phyloP scores from a whole-genome alignment of 2,113 vertebrate genomes.

The Chloropsis cyanopogon region DNA sequence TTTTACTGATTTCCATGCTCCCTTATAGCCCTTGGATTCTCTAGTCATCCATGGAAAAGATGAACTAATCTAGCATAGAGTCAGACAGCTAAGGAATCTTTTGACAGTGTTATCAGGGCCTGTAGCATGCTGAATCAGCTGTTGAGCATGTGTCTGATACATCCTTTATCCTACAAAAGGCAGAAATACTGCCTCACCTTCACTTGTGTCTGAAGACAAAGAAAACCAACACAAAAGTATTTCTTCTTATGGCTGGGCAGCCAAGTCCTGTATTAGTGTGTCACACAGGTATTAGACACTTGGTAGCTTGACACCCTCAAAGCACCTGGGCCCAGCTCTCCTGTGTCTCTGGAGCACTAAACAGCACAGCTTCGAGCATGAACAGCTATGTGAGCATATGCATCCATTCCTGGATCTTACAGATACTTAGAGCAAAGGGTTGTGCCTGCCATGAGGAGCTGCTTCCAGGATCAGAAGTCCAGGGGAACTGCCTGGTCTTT shows the following conservation, averaged over 20 bases:
- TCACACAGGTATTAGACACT: not conserved
- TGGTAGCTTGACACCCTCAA: not conserved
- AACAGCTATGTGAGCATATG: not conserved
- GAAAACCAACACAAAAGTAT: not conserved
- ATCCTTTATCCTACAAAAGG: not conserved
- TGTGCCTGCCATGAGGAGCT: not conserved
- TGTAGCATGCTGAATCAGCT: not conserved
- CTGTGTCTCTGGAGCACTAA: not conserved
- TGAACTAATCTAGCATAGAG: not conserved
- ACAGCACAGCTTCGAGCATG: not conserved
- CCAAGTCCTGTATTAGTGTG: not conserved
- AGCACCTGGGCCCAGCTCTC: not conserved
- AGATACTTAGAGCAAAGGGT: not conserved
- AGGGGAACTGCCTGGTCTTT: not conserved
- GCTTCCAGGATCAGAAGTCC: not conserved
- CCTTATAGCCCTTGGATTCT: not conserved
- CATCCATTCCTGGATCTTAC: too few species aligned
- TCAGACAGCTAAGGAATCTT: not conserved
- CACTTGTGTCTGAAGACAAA: not conserved
- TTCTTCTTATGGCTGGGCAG: not conserved
- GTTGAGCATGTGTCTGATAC: not conserved
- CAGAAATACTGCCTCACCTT: not conserved
- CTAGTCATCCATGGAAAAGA: not conserved
- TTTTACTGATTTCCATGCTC: not conserved
- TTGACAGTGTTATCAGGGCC: not conserved